Conservation (phyloP, 2,797 vertebrate genomes). For the Anguilla anguilla region DNA sequence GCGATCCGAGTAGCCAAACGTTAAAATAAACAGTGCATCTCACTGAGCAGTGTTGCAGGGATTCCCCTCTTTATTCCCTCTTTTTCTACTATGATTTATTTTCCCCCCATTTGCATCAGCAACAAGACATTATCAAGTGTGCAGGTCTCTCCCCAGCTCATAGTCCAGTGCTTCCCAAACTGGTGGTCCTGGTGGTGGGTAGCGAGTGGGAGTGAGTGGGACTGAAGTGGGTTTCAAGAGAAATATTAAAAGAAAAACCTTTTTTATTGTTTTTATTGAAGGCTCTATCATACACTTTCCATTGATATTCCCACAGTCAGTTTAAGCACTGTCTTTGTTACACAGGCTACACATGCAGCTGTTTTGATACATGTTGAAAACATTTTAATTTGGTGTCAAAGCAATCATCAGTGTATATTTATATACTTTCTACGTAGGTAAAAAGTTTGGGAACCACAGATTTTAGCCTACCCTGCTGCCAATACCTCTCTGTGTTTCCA, state of each 20-base stretch:
- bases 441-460: not conserved
- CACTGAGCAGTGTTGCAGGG: no score
- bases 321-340: not conserved
- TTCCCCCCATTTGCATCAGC: no score
- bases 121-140: no score
- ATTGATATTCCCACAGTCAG: not conserved
- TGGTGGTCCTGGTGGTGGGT: not conserved
- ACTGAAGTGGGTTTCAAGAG: not conserved
- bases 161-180: not conserved
- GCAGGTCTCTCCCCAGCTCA: no score
- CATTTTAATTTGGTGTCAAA: not conserved
- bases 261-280: not conserved
- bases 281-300: not conserved
- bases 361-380: not conserved
- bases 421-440: not conserved
- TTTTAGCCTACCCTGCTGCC: not conserved
- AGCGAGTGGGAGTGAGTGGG: no score
- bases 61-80: no score
- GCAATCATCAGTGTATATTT: not conserved
- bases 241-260: not conserved
- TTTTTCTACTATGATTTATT: no score
- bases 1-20: no score
- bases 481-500: not conserved
- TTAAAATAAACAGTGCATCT: no score
- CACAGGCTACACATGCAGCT: not conserved